Base-by-base conservation (phyloP, 1,140 invertebrate species). In the Phenacoccus solenopsis region DNA sequence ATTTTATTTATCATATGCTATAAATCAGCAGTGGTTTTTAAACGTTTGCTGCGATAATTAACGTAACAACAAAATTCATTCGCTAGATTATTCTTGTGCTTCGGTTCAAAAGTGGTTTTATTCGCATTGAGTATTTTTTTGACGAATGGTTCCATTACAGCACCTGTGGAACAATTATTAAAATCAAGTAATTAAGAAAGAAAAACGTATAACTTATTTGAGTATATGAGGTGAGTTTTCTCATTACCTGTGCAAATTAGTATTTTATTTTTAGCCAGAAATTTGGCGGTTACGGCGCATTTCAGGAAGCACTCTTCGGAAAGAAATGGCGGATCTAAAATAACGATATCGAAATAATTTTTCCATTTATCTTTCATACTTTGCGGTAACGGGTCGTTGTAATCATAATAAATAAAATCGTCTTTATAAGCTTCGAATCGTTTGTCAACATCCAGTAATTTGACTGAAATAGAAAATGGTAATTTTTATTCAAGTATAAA, bases 301-400 rank as follows among this genome's bases (percentile, higher is more conserved):
- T 96, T 96, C 1, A 84, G 84, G 20, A 97, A 82, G 81, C 96
- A 98, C 80, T 98, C 94, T 74, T 94, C 88, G 0, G 93, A 90
- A 5, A 98, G 80, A 80, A 96, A 98, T 12, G 96, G 96, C 12
- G 96, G 95, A 82, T 98, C 95, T 0, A 89, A 91, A 69, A 98
- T 82, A 1, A 98, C 88, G 20, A 98, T 74, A 78, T 96, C 90
- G 81, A 90, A 98, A 24, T 78, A 77, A 59, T 81, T 79, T 28
- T 86, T 80, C 0, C 88, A 81, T 70, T 78, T 72, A 0, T 90
- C 84, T n/a, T 49, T 49, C 20, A 49, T 49, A 16, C 20, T 2
- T 13, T 97, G 76, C 67, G 87, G 82, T 35, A 88, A 78, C 4
- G 94, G 94, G 16, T 81, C 78, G 72, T 92, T 94, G 76, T 96